phyloP scores from a whole-genome alignment of 2,888 invertebrate species.

The Meandrusa payeni region DNA sequence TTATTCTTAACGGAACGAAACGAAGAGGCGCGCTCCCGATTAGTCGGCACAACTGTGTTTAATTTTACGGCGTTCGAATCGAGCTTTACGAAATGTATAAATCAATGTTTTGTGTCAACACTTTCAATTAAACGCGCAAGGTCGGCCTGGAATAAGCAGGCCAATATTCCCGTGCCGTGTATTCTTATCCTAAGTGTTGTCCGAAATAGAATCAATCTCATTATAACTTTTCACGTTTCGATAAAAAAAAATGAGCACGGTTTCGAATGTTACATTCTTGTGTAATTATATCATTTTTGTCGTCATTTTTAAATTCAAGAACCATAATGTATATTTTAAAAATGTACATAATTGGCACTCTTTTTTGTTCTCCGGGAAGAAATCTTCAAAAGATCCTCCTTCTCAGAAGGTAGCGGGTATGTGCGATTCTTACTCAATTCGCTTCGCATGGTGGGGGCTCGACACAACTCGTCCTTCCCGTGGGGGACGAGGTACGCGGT shows the following conservation, averaged over 20 bases:
- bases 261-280: slow-evolving; percentile 5
- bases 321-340: no score
- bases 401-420: no score
- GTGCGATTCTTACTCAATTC: no score
- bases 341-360: no score
- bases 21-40: slow-evolving; percentile 54
- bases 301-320: no score
- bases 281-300: slow-evolving; percentile 5
- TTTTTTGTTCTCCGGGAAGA: no score
- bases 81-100: slow-evolving; percentile 64
- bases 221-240: slow-evolving; percentile 69
- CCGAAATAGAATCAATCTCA: slow-evolving; percentile 68
- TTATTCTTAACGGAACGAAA: slow-evolving; percentile 51
- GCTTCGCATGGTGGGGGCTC: no score
- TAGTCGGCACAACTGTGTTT: slow-evolving; percentile 61
- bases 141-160: slow-evolving; percentile 51
- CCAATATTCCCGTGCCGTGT: slow-evolving; percentile 45
- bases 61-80: slow-evolving; percentile 62
- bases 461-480: no score
- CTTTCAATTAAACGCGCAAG: slow-evolving; percentile 73
- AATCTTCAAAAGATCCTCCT: no score
- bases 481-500: no score
- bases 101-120: slow-evolving; percentile 69
- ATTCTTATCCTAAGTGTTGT: slow-evolving; percentile 68
- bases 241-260: slow-evolving; percentile 72